Conservation (phyloP, 2,113 vertebrate species). For the Colossoma macropomum region DNA sequence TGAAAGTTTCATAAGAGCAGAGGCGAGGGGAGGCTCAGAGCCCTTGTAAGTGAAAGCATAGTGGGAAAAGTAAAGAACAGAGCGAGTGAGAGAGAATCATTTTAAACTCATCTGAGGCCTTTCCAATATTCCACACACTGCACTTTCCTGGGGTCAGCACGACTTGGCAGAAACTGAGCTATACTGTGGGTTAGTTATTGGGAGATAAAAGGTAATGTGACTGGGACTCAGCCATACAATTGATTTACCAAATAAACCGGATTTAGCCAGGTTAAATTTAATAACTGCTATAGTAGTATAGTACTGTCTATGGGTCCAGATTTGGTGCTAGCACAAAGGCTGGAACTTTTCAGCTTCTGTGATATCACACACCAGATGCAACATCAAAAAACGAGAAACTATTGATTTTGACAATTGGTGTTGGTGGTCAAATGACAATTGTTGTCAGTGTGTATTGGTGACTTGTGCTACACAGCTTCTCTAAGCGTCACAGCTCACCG, state of each 20-base stretch:
- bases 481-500: too few relatives aligned
- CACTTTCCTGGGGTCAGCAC: background rate
- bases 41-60: slow-evolving; percentile 38
- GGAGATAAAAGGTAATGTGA: background rate
- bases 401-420: too few relatives aligned
- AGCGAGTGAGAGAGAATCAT: background rate
- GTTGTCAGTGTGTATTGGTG: too few relatives aligned
- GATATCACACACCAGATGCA: too few relatives aligned
- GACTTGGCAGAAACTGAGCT: background rate
- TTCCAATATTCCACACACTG: background rate
- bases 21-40: slow-evolving; percentile 24
- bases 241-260: background rate
- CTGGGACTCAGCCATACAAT: background rate
- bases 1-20: slow-evolving; percentile 47
- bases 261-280: background rate
- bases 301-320: too few relatives aligned
- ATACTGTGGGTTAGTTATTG: background rate
- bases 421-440: too few relatives aligned
- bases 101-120: slow-evolving; percentile 19
- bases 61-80: slow-evolving; percentile 11
- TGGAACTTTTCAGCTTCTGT: too few relatives aligned
- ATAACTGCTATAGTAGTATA: background rate
- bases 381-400: too few relatives aligned
- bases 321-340: too few relatives aligned
- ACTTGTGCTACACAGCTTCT: too few relatives aligned